Evolutionary conservation across 2,797 vertebrate genomes (phyloP), one percentile per base, ranked within the genome.

Genomic region (Kryptopterus vitreolus): DNA sequence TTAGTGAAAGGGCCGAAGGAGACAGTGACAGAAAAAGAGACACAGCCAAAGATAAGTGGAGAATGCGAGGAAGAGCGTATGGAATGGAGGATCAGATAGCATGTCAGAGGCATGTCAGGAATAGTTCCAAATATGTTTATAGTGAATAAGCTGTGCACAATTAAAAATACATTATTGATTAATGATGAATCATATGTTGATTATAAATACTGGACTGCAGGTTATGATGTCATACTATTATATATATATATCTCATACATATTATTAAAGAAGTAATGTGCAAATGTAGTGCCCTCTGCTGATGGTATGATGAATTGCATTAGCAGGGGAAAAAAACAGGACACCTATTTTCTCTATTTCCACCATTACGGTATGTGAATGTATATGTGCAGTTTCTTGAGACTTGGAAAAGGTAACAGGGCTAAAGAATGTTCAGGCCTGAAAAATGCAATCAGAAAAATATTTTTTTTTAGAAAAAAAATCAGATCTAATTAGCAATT

Each of bases 11-110:
- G 18, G 58, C 16, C 16, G 12, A 13, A 18, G n/a, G 73, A 76
- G 58, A 31, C 43, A 75, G 33, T 48, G 48, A 48, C 58, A 62
- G 73, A 62, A 59, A 65, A 77, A 81, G 81, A 52, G 78, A 81
- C 81, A 86, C 18, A 33, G 43, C 72, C 80, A 65, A 70, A 76
- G 55, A 35, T 26, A 76, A 71, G 50, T 59, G 82, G 68, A 63
- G 20, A 50, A 52, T 33, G 20, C 53, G 75, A 66, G 43, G 18
- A 58, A 61, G 46, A 50, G 73, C 11, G n/a, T n/a, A 61, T 24
- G 5, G 10, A 43, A 29, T 38, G 58, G 31, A 50, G 58, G 29
- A 48, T 61, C 55, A 76, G 57, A 76, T 18, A 48, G 15, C 3
- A 26, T 50, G 16, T 29, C 38, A 59, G 26, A 61, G n/a, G 8